These are phyloP conservation scores for Tetranychus urticae DNA, from an alignment of 1,140 invertebrate genomes.

Conservation along the genomic window DNA sequence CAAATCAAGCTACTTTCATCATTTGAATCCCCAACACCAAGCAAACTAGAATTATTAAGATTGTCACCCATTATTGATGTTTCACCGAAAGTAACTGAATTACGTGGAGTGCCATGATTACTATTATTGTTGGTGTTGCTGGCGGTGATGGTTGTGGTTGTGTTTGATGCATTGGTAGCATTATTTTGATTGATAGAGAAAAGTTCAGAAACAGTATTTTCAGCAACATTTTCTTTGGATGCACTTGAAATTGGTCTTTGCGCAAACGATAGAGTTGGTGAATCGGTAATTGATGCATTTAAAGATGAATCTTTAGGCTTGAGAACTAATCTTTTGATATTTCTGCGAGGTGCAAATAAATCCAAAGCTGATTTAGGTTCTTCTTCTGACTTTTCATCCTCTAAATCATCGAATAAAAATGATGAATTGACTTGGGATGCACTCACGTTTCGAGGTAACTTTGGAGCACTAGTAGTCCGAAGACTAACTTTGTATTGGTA, in stretches of 20 bases:
- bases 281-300: background rate
- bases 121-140: too few species aligned
- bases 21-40: background rate
- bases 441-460: background rate
- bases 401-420: constrained; percentile 29
- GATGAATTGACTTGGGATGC: background rate
- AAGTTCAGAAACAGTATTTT: background rate
- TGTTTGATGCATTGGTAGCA: too few species aligned
- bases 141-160: too few species aligned
- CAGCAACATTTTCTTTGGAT: background rate
- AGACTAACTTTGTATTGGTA: constrained; percentile 7
- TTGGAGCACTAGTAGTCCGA: background rate
- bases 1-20: background rate
- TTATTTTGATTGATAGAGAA: background rate
- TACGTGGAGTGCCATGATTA: too few species aligned
- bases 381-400: constrained; percentile 23
- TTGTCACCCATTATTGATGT: too few species aligned
- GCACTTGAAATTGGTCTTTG: background rate
- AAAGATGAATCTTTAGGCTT: constrained; percentile 14
- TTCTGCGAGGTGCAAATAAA: constrained; percentile 26
- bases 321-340: constrained; percentile 28
- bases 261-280: background rate
- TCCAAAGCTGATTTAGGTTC: constrained; percentile 18
- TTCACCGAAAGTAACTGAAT: too few species aligned
- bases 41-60: too few species aligned